phyloP scores from a whole-genome alignment of 1,140 invertebrate species.

The Aphelinus atriplicis region DNA sequence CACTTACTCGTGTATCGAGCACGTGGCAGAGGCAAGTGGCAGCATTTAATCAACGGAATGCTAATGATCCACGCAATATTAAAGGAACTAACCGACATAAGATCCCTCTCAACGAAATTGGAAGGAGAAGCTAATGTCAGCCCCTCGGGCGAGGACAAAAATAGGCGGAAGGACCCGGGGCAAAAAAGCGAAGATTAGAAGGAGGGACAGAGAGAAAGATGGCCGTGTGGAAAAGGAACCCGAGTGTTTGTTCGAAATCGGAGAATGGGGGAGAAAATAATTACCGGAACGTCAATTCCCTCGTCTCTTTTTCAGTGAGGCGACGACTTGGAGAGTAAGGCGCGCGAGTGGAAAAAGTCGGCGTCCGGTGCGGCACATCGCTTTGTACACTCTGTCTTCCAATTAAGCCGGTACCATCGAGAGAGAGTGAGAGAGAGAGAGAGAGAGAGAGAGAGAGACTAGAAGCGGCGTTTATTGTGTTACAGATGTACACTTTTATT shows the following conservation, averaged over 20 bases:
- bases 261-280: constrained; percentile 36
- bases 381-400: constrained; percentile 7
- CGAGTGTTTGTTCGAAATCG: constrained; percentile 31
- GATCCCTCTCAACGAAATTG: too few relatives aligned
- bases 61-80: too few relatives aligned
- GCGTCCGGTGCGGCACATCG: neutral
- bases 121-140: too few relatives aligned
- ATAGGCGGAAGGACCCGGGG: too few relatives aligned
- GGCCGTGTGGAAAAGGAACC: neutral
- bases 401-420: constrained; percentile 3
- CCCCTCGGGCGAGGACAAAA: too few relatives aligned
- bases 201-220: neutral
- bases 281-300: constrained; percentile 33
- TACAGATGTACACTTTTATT: constrained; percentile 1
- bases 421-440: constrained; percentile 18
- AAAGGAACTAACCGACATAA: too few relatives aligned
- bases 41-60: too few relatives aligned
- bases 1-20: too few relatives aligned
- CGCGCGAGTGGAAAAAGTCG: constrained; percentile 1
- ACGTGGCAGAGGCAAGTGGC: too few relatives aligned
- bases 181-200: constrained; percentile 12
- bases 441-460: constrained; percentile 18
- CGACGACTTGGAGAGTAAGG: neutral
- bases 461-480: neutral
- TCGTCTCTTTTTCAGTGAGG: constrained; percentile 1